Conservation (phyloP, 1,140 invertebrate species). For the Streblospio benedicti region DNA sequence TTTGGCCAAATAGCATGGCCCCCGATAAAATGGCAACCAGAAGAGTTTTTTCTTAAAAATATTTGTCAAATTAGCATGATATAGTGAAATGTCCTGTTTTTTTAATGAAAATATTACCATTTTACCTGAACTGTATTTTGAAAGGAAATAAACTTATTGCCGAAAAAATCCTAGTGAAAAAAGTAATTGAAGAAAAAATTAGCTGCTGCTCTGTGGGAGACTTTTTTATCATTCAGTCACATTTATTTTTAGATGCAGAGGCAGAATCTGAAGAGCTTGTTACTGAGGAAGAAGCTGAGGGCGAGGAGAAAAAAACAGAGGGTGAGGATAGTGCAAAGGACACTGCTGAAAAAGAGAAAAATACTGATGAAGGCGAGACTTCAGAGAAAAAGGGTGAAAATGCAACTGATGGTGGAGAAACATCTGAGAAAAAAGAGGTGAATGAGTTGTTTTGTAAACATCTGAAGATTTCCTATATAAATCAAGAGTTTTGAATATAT, state of each 20-base stretch:
- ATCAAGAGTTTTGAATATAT: background rate
- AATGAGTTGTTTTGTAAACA: background rate
- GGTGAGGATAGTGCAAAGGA: conserved; percentile 16
- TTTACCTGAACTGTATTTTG: too few species aligned
- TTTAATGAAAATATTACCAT: too few species aligned
- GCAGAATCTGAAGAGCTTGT: conserved; percentile 18
- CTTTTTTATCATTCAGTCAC: background rate
- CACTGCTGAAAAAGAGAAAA: conserved; percentile 14
- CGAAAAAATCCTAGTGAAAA: too few species aligned
- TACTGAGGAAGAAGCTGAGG: conserved; percentile 25
- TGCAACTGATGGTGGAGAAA: conserved; percentile 8
- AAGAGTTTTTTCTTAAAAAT: too few species aligned
- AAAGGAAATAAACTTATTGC: too few species aligned
- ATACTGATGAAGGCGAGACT: conserved; percentile 2
- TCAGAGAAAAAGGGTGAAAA: background rate
- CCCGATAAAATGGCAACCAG: too few species aligned
- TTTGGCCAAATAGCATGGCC: too few species aligned
- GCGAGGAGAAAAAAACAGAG: conserved; percentile 14
- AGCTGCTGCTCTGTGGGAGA: background rate
- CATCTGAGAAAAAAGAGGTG: conserved; percentile 1
- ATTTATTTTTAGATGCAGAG: conserved; percentile 10
- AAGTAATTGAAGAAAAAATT: too few species aligned
- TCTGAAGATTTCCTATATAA: background rate
- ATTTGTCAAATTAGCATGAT: too few species aligned
- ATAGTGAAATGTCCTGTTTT: too few species aligned